A percentile compares a stretch with the other conserved stretches of the same genome.
Evolutionary conservation across 2,888 invertebrate species (phyloP).

Genomic region (Pyrgus malvae): DNA sequence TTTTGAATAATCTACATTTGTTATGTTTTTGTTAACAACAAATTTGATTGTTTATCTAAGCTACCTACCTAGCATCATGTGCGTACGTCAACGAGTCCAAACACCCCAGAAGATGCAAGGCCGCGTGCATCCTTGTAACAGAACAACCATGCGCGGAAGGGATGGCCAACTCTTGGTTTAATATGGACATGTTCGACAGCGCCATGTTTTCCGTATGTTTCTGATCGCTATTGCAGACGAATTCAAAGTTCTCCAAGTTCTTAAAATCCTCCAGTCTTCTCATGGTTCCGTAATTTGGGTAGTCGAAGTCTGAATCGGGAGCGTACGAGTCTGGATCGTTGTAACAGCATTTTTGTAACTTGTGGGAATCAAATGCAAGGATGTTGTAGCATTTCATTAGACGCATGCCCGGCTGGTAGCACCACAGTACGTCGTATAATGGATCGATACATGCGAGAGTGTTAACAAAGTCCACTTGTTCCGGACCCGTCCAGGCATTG

Average conservation of each 20-base stretch:
- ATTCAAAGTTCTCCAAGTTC: slow-evolving; percentile 61
- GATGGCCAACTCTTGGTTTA: slow-evolving; percentile 91
- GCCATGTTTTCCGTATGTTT: slow-evolving; percentile 54
- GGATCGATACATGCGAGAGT: slow-evolving; percentile 94
- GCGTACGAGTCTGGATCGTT: slow-evolving; percentile 50
- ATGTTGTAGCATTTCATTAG: slow-evolving; percentile 91
- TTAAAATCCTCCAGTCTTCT: slow-evolving; percentile 68
- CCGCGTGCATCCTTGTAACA: slow-evolving; percentile 93
- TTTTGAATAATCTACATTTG: not conserved
- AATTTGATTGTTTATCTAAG: not conserved
- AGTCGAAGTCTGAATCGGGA: slow-evolving; percentile 55
- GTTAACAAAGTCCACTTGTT: slow-evolving; percentile 92
- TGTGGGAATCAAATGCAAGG: slow-evolving; percentile 87
- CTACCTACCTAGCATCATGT: slow-evolving; percentile 84
- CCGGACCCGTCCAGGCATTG: slow-evolving; percentile 89
- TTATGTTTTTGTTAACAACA: too few relatives aligned
- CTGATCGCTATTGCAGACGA: slow-evolving; percentile 53
- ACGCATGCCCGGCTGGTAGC: slow-evolving; percentile 86
- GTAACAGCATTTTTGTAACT: slow-evolving; percentile 65
- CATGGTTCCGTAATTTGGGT: slow-evolving; percentile 68
- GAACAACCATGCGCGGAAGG: slow-evolving; percentile 86
- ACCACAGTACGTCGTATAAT: slow-evolving; percentile 96
- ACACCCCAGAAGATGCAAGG: slow-evolving; percentile 93
- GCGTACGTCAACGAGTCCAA: slow-evolving; percentile 93
- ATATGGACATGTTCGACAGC: slow-evolving; percentile 81